These are phyloP conservation scores for Pocillopora damicornis DNA, from an alignment of 64 coral and sea anemone species.

Conservation along the genomic window DNA sequence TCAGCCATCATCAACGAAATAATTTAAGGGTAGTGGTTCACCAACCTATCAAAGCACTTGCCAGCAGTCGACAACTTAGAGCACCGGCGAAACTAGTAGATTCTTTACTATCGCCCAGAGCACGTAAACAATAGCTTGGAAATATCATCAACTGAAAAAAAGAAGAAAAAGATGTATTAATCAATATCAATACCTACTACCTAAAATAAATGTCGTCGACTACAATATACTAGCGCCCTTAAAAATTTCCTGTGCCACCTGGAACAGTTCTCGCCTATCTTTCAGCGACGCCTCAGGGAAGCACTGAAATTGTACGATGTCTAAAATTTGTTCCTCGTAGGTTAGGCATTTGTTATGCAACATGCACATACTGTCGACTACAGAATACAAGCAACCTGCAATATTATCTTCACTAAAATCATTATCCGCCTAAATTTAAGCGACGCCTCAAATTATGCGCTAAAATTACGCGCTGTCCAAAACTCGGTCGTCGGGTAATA, in stretches of 20 bases:
- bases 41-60: slow-evolving; percentile 54
- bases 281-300: no score
- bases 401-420: no score
- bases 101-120: slow-evolving; percentile 5
- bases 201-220: not conserved
- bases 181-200: not conserved
- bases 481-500: no score
- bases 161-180: not conserved
- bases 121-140: slow-evolving; percentile 43
- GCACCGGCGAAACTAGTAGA: slow-evolving; percentile 25
- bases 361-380: no score
- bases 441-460: no score
- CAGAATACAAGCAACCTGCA: no score
- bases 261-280: no score
- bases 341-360: no score
- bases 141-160: slow-evolving; percentile 51
- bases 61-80: slow-evolving; percentile 52
- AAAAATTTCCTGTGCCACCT: not conserved
- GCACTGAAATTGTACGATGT: no score
- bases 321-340: no score
- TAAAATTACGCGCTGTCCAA: no score
- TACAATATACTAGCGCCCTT: not conserved
- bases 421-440: no score
- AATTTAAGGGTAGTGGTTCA: not conserved
- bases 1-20: not conserved